phyloP scores from a whole-genome alignment of 2,113 vertebrate genomes.

The Nothocercus nigrocapillus region DNA sequence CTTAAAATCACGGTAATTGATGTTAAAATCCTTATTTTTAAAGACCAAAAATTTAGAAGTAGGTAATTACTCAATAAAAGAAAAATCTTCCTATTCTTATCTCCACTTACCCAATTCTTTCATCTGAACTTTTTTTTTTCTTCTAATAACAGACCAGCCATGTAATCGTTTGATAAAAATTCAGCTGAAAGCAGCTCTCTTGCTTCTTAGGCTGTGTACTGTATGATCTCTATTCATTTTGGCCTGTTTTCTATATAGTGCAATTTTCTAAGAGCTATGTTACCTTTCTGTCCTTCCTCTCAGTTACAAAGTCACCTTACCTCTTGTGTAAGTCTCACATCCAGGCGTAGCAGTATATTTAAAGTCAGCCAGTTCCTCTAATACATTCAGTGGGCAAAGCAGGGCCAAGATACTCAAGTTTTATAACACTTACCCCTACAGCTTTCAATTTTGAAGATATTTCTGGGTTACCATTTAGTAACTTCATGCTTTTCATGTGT shows the following conservation, averaged over 20 bases:
- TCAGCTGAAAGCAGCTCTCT: neutral
- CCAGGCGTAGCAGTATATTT: neutral
- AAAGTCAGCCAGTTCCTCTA: neutral
- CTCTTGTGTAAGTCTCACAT: neutral
- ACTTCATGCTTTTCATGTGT: neutral
- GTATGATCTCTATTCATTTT: neutral
- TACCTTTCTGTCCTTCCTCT: neutral
- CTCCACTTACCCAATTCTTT: neutral
- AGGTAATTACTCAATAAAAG: neutral
- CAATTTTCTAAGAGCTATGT: neutral
- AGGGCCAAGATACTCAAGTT: neutral
- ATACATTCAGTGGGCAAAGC: neutral
- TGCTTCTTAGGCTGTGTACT: neutral
- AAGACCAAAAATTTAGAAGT: neutral
- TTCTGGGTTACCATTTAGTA: neutral
- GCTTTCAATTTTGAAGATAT: neutral
- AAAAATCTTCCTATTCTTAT: neutral
- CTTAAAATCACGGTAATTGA: conserved; percentile 4
- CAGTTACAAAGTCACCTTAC: neutral
- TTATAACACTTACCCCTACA: neutral
- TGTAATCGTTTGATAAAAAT: neutral
- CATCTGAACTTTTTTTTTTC: neutral
- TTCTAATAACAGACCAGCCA: neutral
- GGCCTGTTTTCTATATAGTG: neutral
- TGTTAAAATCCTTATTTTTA: neutral